Percentiles rank a stretch among this genome's conserved stretches.
These are phyloP conservation scores for Eupithecia tripunctaria DNA, from an alignment of 2,888 invertebrate species.

Conservation along the genomic window DNA sequence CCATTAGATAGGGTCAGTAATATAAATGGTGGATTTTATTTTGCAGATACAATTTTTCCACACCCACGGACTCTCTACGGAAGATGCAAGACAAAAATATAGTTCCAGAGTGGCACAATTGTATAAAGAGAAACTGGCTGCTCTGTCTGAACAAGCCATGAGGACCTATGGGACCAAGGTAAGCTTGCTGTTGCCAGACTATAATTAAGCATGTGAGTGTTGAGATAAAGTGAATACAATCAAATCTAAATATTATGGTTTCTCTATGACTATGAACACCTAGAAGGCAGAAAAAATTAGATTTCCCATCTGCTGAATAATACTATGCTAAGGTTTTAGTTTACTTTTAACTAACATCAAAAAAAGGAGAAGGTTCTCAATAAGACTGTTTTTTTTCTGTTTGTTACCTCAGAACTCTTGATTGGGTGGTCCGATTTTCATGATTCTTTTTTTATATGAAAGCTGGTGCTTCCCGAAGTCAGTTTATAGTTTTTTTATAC, in stretches of 20 bases:
- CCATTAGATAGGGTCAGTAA: neutral
- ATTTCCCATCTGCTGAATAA: neutral
- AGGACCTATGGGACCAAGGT: slow-evolving; percentile 95
- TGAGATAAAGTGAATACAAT: neutral
- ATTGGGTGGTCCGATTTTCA: too few relatives aligned
- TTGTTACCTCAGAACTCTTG: too few relatives aligned
- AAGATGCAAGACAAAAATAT: slow-evolving; percentile 98
- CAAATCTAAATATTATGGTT: neutral
- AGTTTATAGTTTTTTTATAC: too few relatives aligned
- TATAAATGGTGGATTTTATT: slow-evolving; percentile 3
- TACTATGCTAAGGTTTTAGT: neutral
- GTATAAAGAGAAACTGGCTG: slow-evolving; percentile 95
- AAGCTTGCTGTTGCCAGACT: neutral
- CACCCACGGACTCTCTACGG: slow-evolving; percentile 95
- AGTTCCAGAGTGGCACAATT: slow-evolving; percentile 96
- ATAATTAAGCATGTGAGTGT: neutral
- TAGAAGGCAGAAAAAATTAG: neutral
- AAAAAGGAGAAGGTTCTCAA: too few relatives aligned
- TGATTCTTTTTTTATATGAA: too few relatives aligned
- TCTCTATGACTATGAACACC: neutral
- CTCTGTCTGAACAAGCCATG: slow-evolving; percentile 94
- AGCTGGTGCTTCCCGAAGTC: too few relatives aligned
- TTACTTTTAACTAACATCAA: too few relatives aligned
- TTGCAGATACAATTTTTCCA: slow-evolving; percentile 93
- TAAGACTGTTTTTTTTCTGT: too few relatives aligned